Percentiles rank a stretch among this genome's conserved stretches.
phyloP scores from a whole-genome alignment of 2,113 vertebrate genomes.

The Chionodraco myersi region DNA sequence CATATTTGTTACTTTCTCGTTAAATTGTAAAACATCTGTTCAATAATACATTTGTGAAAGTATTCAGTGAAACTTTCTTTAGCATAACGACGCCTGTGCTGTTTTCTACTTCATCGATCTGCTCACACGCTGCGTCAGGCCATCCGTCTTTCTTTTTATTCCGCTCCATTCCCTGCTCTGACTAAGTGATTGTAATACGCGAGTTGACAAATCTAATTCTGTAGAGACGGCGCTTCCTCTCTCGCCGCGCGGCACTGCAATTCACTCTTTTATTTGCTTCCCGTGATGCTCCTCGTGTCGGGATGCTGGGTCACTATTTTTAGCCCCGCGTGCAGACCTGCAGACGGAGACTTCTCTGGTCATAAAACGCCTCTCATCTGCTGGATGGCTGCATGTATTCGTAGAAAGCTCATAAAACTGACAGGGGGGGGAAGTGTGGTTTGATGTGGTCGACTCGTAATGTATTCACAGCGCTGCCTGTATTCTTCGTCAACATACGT shows the following conservation, averaged over 20 bases:
- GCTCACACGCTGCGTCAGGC: conserved; percentile 10
- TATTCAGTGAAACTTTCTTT: conserved; percentile 20
- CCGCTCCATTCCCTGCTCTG: conserved; percentile 20
- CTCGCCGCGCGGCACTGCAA: conserved; percentile 20
- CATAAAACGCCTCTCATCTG: conserved; percentile 45
- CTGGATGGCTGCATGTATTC: conserved; percentile 52
- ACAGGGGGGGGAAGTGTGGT: conserved; percentile 57
- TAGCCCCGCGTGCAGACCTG: conserved; percentile 53
- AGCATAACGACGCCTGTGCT: conserved; percentile 15
- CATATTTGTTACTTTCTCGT: neutral
- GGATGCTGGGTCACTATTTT: conserved; percentile 60
- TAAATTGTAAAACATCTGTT: neutral
- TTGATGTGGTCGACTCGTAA: conserved; percentile 62
- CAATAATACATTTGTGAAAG: neutral
- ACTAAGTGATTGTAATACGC: conserved; percentile 65
- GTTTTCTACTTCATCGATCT: neutral
- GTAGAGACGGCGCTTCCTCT: conserved; percentile 19
- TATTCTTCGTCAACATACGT: conserved; percentile 31
- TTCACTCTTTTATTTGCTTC: conserved; percentile 50
- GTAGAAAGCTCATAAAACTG: conserved; percentile 61
- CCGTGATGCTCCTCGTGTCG: neutral
- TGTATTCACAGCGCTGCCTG: conserved; percentile 55
- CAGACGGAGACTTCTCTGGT: conserved; percentile 43
- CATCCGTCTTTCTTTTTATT: conserved; percentile 61
- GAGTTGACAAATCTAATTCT: conserved; percentile 68